Evolutionary conservation across 1,140 invertebrate genomes (phyloP).

Genomic region (Hylaeus anthracinus): DNA sequence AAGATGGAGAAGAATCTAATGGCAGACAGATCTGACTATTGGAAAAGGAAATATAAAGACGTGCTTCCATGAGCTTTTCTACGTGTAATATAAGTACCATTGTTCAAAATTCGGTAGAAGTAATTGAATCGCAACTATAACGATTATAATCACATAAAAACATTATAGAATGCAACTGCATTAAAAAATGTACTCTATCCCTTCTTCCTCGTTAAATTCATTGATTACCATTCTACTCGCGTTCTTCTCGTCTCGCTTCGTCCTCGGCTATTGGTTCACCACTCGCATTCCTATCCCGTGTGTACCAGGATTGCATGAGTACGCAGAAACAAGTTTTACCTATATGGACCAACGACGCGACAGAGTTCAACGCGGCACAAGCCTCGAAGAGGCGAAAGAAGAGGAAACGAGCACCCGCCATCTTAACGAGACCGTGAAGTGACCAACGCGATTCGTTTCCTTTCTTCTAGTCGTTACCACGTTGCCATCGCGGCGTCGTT

Average conservation of each 20-base stretch:
- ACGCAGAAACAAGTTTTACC: not conserved
- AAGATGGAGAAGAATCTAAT: constrained; percentile 76
- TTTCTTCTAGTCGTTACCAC: constrained; percentile 46
- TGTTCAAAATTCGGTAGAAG: not conserved
- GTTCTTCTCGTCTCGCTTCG: constrained; percentile 46
- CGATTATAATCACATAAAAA: not conserved
- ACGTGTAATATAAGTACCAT: not conserved
- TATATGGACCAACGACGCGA: not conserved
- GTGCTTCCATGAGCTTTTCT: constrained; percentile 35
- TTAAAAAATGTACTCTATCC: not conserved
- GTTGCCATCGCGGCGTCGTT: constrained; percentile 48
- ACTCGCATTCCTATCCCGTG: constrained; percentile 68
- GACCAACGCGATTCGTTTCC: constrained; percentile 40
- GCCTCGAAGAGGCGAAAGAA: not conserved
- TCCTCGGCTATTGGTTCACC: constrained; percentile 68
- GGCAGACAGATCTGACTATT: constrained; percentile 74
- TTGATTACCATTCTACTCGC: not conserved
- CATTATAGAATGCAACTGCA: not conserved
- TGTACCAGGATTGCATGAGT: constrained; percentile 64
- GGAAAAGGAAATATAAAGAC: constrained; percentile 71
- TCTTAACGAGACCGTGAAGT: constrained; percentile 6
- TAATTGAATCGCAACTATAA: not conserved
- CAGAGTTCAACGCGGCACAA: no score
- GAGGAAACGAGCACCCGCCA: constrained; percentile 5
- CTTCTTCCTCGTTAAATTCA: not conserved